Percentiles rank a stretch among this genome's conserved stretches.
phyloP scores from a whole-genome alignment of 2,113 vertebrate genomes.

The Phalacrocorax pelagicus region DNA sequence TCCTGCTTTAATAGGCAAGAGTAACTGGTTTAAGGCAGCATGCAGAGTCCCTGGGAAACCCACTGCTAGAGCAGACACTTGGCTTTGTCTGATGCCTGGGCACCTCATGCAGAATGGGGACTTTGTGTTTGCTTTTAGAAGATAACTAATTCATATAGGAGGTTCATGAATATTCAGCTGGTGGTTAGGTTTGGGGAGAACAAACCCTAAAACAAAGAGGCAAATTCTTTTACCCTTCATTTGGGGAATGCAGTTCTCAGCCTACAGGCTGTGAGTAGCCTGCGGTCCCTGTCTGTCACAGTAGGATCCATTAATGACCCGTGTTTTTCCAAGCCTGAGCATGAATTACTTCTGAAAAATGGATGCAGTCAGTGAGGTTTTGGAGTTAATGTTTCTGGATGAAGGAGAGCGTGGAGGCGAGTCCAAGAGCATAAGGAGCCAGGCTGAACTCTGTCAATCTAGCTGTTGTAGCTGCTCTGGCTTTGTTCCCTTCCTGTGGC shows the following conservation, averaged over 20 bases:
- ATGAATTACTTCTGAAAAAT: background rate
- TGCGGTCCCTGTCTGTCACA: background rate
- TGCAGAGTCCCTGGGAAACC: constrained; percentile 62
- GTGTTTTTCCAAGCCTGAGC: constrained; percentile 17
- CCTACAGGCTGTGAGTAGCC: background rate
- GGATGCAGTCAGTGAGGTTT: background rate
- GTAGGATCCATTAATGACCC: background rate
- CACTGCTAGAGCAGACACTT: constrained; percentile 19
- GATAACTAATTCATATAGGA: constrained; percentile 42
- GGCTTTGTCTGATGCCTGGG: background rate
- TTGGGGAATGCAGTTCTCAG: constrained; percentile 8
- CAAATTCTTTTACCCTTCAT: constrained; percentile 44
- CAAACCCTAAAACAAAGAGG: constrained; percentile 50
- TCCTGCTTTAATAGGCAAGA: constrained; percentile 62
- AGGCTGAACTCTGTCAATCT: background rate
- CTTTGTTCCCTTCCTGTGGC: background rate
- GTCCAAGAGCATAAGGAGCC: background rate
- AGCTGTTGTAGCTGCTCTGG: background rate
- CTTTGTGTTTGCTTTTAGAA: constrained; percentile 47
- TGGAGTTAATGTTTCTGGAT: constrained; percentile 5
- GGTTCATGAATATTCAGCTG: constrained; percentile 56
- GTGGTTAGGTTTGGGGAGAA: background rate
- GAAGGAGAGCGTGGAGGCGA: constrained; percentile 27
- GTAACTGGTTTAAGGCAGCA: constrained; percentile 41
- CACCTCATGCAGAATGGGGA: constrained; percentile 30